Evolutionary conservation across 2,113 vertebrate species (phyloP), one percentile per base, ranked within the genome.

Genomic region (Oplegnathus fasciatus): DNA sequence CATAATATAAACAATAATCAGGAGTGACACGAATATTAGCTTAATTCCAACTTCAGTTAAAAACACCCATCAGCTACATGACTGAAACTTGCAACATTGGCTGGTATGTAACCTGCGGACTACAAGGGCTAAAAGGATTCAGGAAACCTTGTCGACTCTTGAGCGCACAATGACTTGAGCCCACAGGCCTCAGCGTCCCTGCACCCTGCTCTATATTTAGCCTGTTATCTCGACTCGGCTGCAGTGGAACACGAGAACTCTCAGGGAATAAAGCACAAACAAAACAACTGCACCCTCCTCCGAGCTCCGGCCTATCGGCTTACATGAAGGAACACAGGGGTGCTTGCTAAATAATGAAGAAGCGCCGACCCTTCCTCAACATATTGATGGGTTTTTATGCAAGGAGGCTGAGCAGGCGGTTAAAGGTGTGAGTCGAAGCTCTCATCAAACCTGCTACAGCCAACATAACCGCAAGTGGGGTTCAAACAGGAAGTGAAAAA

Each of bases 121-220:
- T 57, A 61, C 52, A 17, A 52, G 10, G 13, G 26, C 75, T 48
- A 62, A 67, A 83, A 87, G 14, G 26, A 58, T 76, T 86, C 52
- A 76, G 70, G 42, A 88, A 73, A 82, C 37, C 50, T 74, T 32
- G 24, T 37, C 0, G 48, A 74, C 68, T 85, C 68, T 77, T 83
- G 57, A 82, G 75, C 79, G 65, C 8, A 78, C 1, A 66, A 50
- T 54, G 90, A 69, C 69, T 82, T 30, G 61, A 83, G 75, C 78
- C 77, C 50, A 72, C 61, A 68, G 71, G 83, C 89, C 73, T 77
- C 65, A 20, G 62, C 72, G 80, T 67, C 76, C 54, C 68, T 58
- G 55, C 62, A n/a, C 62, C 37, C 66, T 5, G 62, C 73, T 91
- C 92, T 94, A 93, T 89, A 88, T 92, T 92, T 94, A 94, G 91